Percentiles rank a stretch among this genome's conserved stretches.
phyloP scores from a whole-genome alignment of 2,888 invertebrate genomes.

The Thymelicus sylvestris region DNA sequence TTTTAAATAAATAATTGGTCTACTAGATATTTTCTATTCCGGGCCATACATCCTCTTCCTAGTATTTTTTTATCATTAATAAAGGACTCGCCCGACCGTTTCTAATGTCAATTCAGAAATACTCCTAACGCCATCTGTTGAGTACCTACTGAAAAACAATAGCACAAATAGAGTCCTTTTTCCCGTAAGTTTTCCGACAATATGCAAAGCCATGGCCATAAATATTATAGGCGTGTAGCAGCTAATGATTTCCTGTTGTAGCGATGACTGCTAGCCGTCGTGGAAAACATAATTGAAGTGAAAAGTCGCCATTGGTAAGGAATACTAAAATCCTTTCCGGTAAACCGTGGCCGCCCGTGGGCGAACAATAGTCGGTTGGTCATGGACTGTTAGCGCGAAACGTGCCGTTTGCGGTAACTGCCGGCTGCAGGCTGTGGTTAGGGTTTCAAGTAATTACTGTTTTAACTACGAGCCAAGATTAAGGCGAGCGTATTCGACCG shows the following conservation, averaged over 20 bases:
- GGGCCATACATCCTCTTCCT: too few species aligned
- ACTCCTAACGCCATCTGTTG: not conserved
- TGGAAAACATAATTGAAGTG: constrained; percentile 29
- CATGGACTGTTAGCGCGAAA: constrained; percentile 47
- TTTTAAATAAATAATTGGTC: too few species aligned
- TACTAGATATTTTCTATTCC: too few species aligned
- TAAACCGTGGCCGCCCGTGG: constrained; percentile 8
- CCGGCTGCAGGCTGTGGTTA: not conserved
- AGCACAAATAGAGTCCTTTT: too few species aligned
- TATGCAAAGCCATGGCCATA: not conserved
- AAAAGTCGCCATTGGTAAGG: constrained; percentile 15
- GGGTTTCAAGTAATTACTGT: constrained; percentile 3
- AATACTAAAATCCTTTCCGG: constrained; percentile 34
- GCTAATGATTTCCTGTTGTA: constrained; percentile 18
- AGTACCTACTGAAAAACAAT: too few species aligned
- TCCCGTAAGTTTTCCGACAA: not conserved
- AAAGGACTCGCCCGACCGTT: too few species aligned
- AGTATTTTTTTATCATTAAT: too few species aligned
- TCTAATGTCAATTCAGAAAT: not conserved
- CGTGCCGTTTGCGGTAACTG: constrained; percentile 27
- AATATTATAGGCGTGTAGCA: constrained; percentile 8
- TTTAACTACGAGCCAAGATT: constrained; percentile 2
- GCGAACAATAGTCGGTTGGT: constrained; percentile 48
- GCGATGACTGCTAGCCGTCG: constrained; percentile 6
- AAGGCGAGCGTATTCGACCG: too few species aligned